A percentile compares a stretch with the other conserved stretches of the same genome.
Evolutionary conservation across 2,888 invertebrate genomes (phyloP).

Genomic region (Meiosimyza platycephala): DNA sequence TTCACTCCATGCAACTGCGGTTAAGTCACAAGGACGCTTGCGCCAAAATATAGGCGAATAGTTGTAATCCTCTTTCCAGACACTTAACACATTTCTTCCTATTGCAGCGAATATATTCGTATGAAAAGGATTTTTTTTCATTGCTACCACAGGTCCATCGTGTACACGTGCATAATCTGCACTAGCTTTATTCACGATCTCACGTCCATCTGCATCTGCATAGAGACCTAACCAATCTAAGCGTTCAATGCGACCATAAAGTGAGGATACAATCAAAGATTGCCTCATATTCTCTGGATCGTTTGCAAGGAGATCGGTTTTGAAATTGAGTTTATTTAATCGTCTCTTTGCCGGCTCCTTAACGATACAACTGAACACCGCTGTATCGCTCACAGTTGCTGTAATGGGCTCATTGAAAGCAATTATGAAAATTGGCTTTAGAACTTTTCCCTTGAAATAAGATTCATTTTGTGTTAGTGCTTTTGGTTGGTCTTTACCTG

Average conservation of each 20-base stretch:
- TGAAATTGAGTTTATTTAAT: constrained; percentile 52
- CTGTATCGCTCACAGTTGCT: constrained; percentile 58
- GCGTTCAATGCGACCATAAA: constrained; percentile 57
- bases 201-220: constrained; percentile 72
- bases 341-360: constrained; percentile 43
- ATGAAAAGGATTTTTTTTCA: constrained; percentile 74
- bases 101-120: constrained; percentile 75
- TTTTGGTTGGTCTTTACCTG: constrained; percentile 68
- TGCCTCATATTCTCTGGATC: constrained; percentile 52
- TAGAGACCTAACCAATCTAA: constrained; percentile 77
- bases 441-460: constrained; percentile 71
- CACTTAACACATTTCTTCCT: constrained; percentile 79
- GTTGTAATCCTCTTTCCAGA: constrained; percentile 78
- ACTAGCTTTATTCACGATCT: constrained; percentile 66
- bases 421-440: constrained; percentile 74
- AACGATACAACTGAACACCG: constrained; percentile 47
- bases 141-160: constrained; percentile 76
- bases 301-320: constrained; percentile 44
- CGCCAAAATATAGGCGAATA: constrained; percentile 77
- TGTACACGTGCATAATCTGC: constrained; percentile 71
- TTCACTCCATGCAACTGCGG: constrained; percentile 81
- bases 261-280: constrained; percentile 55
- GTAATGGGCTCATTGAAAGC: constrained; percentile 68
- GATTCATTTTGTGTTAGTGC: constrained; percentile 73
- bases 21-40: constrained; percentile 71